These are phyloP conservation scores for human DNA, from an alignment of 2,113 vertebrate genomes.

Conservation along the genomic window GRCh38 chr9:97766001-97766500, in stretches of 20 bases:
- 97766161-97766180: background rate
- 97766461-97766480: background rate
- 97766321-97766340: background rate
- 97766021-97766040: background rate
- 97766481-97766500: background rate
- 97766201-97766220: background rate
- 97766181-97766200: background rate
- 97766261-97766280: background rate
- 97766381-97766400: background rate
- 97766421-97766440: background rate
- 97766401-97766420: background rate
- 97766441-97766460: background rate
- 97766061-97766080: background rate
- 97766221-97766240: background rate
- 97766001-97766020: background rate
- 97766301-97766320: background rate
- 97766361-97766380: background rate
- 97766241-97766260: background rate
- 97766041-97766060: background rate
- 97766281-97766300: background rate
- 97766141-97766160: background rate
- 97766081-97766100: background rate
- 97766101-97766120: background rate
- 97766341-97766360: background rate
- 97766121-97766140: background rate